Base-by-base conservation (phyloP, 30 jellyfish, hydroid and myxozoan species). In the Pelagia noctiluca region DNA sequence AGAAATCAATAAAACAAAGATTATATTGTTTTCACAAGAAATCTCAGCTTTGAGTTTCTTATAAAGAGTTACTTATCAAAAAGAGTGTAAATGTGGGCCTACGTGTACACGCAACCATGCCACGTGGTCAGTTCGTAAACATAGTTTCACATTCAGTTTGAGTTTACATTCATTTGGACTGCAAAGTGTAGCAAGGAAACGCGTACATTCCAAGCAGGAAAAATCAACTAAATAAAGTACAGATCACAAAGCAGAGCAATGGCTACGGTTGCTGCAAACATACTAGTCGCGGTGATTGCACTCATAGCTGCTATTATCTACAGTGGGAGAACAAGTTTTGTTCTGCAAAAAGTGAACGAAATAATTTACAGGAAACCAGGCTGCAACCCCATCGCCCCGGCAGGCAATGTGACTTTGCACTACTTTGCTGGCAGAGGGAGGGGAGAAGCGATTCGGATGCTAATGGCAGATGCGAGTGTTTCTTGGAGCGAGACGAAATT, bases 401-500 rank as follows among this genome's bases (percentile, higher is more conserved):
- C 86, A 35, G 98, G 96, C 49, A 92, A 92, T 80, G 95, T 92
- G 16, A 71, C 98, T 0, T 71, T 92, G 67, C 98, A 92, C 86
- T 92, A 92, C 85, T 92, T 92, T 72, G 88, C 89, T 46, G 96
- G 90, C 0, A 74, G 96, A 70, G 98, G 98, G 53, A 87, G 91
- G 61, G 96, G 95, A 0, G 98, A 92, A 69, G 95, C 82, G 2
- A 92, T 86, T 73, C 95, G 98, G 35, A 77, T 92, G 81, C 71
- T 92, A 69, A 85, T 92, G 96, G 92, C 87, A 38, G 88, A 80
- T 86, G 92, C 87, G 24, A 88, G 49, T 21, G 76, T 92, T 26
- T 86, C 90, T 3, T 86, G 87, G 86, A 75, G 63, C 13, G 98
- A 92, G 64, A 92, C 95, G 3, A 64, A 57, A 30, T 92, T 85